phyloP scores from a whole-genome alignment of 2,113 vertebrate genomes.

The Nicator chloris region DNA sequence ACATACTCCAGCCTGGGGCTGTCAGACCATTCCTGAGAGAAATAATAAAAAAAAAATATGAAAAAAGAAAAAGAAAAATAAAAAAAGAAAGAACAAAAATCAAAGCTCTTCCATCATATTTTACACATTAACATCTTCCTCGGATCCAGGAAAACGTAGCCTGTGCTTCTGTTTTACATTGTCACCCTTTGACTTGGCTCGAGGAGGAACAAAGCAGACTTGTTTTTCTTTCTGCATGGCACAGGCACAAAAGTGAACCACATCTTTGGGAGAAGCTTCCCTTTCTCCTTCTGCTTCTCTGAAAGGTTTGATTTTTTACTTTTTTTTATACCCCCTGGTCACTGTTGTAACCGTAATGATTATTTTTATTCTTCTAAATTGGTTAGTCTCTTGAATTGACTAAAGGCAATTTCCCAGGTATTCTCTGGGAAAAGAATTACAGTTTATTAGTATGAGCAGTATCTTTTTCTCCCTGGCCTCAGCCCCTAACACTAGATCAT shows the following conservation, averaged over 20 bases:
- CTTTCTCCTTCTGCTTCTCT: background rate
- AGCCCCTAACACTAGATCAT: background rate
- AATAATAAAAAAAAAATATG: background rate
- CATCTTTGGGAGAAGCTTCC: background rate
- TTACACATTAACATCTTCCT: slow-evolving; percentile 63
- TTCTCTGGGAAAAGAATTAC: background rate
- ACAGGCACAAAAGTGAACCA: background rate
- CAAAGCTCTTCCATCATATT: slow-evolving; percentile 58
- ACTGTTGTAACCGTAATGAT: slow-evolving; percentile 1
- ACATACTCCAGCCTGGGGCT: slow-evolving; percentile 77
- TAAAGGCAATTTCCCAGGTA: background rate
- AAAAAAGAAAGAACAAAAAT: background rate
- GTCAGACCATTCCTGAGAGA: slow-evolving; percentile 72
- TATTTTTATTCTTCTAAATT: slow-evolving; percentile 54
- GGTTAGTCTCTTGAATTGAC: slow-evolving; percentile 9
- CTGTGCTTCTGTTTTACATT: background rate
- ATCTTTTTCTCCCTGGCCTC: background rate
- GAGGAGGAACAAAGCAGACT: slow-evolving; percentile 37
- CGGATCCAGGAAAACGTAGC: background rate
- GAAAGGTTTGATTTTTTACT: background rate
- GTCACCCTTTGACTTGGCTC: slow-evolving; percentile 21
- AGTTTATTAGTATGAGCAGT: background rate
- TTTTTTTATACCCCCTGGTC: background rate
- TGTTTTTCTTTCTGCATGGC: background rate
- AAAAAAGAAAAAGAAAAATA: background rate